Base-by-base conservation (phyloP, 2,888 invertebrate species). In the Hyposoter dolosus region DNA sequence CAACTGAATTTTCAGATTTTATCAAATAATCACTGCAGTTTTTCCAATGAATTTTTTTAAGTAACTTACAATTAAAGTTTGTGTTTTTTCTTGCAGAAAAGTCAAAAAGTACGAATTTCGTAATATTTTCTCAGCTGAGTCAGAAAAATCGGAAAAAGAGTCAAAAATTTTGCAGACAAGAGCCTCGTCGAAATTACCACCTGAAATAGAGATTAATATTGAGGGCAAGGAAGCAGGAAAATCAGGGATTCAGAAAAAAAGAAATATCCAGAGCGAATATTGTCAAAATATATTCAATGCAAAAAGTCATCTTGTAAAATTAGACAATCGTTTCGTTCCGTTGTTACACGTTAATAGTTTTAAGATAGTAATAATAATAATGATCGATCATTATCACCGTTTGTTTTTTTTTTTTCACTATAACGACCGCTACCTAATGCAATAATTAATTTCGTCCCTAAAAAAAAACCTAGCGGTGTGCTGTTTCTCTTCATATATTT, bases 251-350 rank as follows among this genome's bases (percentile, higher is more conserved):
- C 4, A 75, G 17, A 87, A 81, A 74, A 87, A 74, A 83, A 85
- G 40, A 50, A 83, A 86, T 84, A 65, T 82, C 80, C 53, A 81
- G 84, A 82, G 84, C 80, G 86, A 87, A 91, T 92, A 92, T 92
- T 91, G 91, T 92, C 91, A 92, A 92, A 92, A 92, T 92, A 92
- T 92, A 92, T 92, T 92, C 91, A 91, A 92, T 92, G 92, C 91
- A 92, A 92, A 92, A 92, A 69, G 82, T 92, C 90, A 91, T 92
- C 90, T 91, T 92, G 91, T 91, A 91, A 92, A 92, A 90, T 92
- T 90, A 91, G 91, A 92, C 92, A 92, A 91, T 92, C 88, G 88
- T 91, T 91, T 90, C 90, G 88, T 91, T 83, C 74, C 79, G 76
- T 88, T 88, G 71, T 92, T 92, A 92, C 91, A 91, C 89, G 89